phyloP scores from a whole-genome alignment of 2,797 vertebrate genomes.

The Heterohyrax brucei region DNA sequence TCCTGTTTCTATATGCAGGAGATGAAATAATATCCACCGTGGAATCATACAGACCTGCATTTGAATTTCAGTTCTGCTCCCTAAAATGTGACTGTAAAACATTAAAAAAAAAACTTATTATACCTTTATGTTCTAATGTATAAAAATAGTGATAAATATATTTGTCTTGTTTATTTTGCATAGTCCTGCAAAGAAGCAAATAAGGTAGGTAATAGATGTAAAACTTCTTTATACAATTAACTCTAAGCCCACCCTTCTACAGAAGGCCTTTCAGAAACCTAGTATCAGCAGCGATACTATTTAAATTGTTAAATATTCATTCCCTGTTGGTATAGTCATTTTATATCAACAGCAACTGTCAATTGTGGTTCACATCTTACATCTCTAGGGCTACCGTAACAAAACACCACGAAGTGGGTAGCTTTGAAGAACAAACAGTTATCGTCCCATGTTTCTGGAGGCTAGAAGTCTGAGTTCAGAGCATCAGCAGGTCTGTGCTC shows the following conservation, averaged over 20 bases:
- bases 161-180: conserved; percentile 14
- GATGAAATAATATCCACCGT: background rate
- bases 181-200: background rate
- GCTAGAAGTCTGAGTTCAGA: background rate
- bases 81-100: conserved; percentile 25
- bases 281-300: background rate
- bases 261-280: conserved; percentile 32
- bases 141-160: conserved; percentile 23
- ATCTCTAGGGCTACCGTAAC: background rate
- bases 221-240: background rate
- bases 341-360: background rate
- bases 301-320: conserved; percentile 15
- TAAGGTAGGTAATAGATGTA: background rate
- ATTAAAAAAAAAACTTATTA: background rate
- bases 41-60: background rate
- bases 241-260: background rate
- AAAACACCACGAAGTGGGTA: background rate
- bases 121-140: conserved; percentile 23
- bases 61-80: background rate
- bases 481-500: background rate
- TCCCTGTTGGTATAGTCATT: background rate
- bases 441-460: background rate
- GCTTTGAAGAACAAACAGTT: background rate
- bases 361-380: background rate
- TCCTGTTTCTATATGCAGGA: background rate